These are phyloP conservation scores for Hydrocynus forskahlii DNA, from an alignment of 2,797 vertebrate species.

Conservation along the genomic window DNA sequence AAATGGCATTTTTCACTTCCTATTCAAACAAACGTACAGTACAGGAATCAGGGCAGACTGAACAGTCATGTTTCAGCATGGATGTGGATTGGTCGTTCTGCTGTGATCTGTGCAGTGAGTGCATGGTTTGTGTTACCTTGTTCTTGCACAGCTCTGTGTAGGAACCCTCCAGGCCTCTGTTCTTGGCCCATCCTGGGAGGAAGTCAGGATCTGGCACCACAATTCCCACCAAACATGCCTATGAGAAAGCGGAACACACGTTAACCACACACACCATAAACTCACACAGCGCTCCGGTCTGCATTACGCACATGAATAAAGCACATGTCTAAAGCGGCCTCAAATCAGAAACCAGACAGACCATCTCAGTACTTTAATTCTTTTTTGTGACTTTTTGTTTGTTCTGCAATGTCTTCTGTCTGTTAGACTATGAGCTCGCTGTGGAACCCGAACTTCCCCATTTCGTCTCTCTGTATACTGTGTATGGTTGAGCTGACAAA, in stretches of 20 bases:
- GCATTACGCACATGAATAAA: no score
- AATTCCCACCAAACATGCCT: constrained; percentile 91
- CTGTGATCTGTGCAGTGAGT: not conserved
- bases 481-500: no score
- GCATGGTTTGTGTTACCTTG: constrained; percentile 75
- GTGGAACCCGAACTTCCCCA: no score
- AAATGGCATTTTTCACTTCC: constrained; percentile 87
- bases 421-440: no score
- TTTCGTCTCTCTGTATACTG: no score
- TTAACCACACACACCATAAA: not conserved
- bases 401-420: no score
- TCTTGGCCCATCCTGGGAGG: constrained; percentile 85
- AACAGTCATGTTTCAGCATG: no score
- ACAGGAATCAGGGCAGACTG: not conserved
- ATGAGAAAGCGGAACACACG: constrained; percentile 25
- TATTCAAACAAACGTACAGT: constrained; percentile 66
- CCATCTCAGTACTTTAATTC: no score
- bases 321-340: no score
- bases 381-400: no score
- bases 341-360: no score
- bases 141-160: constrained; percentile 87
- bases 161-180: constrained; percentile 84
- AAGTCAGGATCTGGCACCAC: constrained; percentile 90
- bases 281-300: no score
- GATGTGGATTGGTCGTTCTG: not conserved